A percentile compares a stretch with the other conserved stretches of the same genome.
phyloP scores from a whole-genome alignment of 2,113 vertebrate genomes.

The Trematomus loennbergii region DNA sequence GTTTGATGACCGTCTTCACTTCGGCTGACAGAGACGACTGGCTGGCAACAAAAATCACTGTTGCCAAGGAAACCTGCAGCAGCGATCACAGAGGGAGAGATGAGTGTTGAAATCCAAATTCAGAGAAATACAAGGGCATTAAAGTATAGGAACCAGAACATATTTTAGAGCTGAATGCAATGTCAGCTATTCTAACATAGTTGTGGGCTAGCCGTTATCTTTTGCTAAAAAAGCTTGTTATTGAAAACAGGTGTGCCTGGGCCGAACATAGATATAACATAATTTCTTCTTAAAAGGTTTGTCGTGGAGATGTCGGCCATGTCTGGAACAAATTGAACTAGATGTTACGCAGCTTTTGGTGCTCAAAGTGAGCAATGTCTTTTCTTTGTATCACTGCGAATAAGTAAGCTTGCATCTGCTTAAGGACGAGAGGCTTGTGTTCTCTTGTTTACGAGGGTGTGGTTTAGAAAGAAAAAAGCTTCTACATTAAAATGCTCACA shows the following conservation, averaged over 20 bases:
- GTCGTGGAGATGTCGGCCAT: no score
- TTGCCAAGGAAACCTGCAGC: constrained; percentile 93
- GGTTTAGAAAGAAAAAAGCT: no score
- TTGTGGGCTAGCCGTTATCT: neutral
- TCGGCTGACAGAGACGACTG: constrained; percentile 93
- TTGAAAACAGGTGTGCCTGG: neutral
- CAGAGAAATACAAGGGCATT: neutral
- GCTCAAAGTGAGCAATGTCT: no score
- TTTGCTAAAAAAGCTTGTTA: neutral
- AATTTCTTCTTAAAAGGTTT: neutral
- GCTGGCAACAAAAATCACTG: constrained; percentile 97
- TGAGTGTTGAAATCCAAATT: constrained; percentile 7
- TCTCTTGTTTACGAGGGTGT: no score
- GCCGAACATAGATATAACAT: neutral
- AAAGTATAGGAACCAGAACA: neutral
- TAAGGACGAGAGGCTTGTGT: no score
- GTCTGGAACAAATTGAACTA: no score
- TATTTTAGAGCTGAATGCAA: neutral
- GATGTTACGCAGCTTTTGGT: no score
- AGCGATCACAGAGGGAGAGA: neutral
- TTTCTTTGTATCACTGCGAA: no score
- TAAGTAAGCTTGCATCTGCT: no score
- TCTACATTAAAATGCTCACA: no score
- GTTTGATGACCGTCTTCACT: constrained; percentile 93
- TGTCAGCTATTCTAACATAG: neutral